Base-by-base conservation (phyloP, 2,888 invertebrate species). In the Sminthurinus aureus region DNA sequence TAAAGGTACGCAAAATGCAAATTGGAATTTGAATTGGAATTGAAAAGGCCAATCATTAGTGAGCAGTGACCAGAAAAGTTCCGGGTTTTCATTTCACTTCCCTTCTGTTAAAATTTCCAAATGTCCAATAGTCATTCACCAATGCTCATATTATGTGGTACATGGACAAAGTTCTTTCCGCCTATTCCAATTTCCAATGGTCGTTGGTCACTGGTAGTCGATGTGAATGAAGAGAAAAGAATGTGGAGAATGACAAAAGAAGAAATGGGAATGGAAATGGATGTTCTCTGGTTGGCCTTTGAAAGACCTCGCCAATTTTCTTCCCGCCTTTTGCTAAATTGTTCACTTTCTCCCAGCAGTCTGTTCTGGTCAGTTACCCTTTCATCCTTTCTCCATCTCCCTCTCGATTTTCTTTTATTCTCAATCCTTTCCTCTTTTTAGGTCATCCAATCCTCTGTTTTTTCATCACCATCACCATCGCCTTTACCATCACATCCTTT, bases 261-360 rank as follows among this genome's bases (percentile, higher is more conserved):
- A 64, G 13, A 64, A 64, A 64, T 77, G 77, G 58, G 6, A 38
- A 6, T 4, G 9, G 13, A 64, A 64, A 64, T 77, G 77, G 58
- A 58, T 77, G 52, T 52, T 58, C 24, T 58, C 58, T 77, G 77
- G 77, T 38, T 38, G 38, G 58, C 77, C 22, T 69, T 51, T 77
- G 58, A 52, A 77, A 51, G 77, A 77, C 77, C 77, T 77, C 20
- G 20, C 20, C 77, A 77, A 52, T 77, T 58, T 22, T 38, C 38
- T 38, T 38, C 38, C 38, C 38, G 38, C 38, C 38, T 38, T 58
- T 77, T 58, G n/a, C 51, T 52, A 69, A 69, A 69, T 69, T 75
- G 51, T 50, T 75, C 51, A n/a, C 38, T 75, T 38, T 74, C 74
- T 50, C 20, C 6, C 6, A n/a, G 38, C 38, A 38, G 38, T 38